These are phyloP conservation scores for Catamblyrhynchus diadema DNA, from an alignment of 2,797 vertebrate species.

Conservation along the genomic window DNA sequence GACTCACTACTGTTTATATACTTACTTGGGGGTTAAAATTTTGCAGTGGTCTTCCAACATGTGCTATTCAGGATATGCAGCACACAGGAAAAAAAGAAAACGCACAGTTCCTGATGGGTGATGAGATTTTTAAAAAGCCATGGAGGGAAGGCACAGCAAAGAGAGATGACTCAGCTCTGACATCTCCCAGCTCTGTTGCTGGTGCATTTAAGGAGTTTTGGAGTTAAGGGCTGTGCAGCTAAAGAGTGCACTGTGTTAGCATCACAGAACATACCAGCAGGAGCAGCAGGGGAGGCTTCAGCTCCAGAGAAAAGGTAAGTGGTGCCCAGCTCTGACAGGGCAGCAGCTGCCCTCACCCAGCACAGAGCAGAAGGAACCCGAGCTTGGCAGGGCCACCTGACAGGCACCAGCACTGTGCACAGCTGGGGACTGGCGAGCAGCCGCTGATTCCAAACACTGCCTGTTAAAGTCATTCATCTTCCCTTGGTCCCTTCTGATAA, in stretches of 20 bases:
- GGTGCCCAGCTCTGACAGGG: neutral
- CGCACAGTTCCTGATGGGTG: neutral
- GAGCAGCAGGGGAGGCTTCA: neutral
- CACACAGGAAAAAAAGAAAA: neutral
- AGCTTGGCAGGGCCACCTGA: neutral
- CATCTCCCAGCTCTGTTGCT: neutral
- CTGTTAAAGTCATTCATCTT: neutral
- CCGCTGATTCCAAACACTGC: neutral
- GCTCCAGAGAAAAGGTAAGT: neutral
- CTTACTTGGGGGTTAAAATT: neutral
- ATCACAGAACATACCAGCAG: neutral
- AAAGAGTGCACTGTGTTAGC: neutral
- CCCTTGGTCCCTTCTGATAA: neutral
- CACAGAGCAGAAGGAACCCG: neutral
- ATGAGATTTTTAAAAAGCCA: neutral
- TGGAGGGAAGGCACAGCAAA: neutral
- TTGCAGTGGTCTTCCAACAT: neutral
- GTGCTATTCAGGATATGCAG: neutral
- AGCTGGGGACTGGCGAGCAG: slow-evolving; percentile 2
- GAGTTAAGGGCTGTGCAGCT: neutral
- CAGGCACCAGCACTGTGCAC: neutral
- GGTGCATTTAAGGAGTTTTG: neutral
- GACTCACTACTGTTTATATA: neutral
- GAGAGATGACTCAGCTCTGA: neutral
- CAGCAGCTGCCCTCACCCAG: neutral